Base-by-base conservation (phyloP, 2,113 vertebrate genomes). In the Pipa parva region DNA sequence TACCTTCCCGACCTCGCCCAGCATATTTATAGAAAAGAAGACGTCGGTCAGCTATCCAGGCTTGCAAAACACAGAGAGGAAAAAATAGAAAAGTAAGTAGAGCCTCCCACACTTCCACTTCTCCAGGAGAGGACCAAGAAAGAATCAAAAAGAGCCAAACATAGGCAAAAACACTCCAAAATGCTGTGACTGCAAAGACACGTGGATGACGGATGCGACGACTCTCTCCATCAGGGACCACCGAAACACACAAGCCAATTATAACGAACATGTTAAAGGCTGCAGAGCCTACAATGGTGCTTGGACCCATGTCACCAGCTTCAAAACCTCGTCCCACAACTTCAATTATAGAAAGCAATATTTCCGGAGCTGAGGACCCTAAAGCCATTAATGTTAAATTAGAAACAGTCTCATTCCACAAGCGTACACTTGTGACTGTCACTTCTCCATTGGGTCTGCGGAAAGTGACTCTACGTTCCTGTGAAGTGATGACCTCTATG, bases 241-340 rank as follows among this genome's bases (percentile, higher is more conserved):
- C 90, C 1, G 84, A 81, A 52, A 92, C 85, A 22, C 91, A 92
- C 63, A 92, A 71, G 15, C 89, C 91, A 1, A 92, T 91, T 66
- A 92, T 92, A 17, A 92, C 84, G 63, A 92, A 92, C 91, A 92
- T 92, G 81, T 92, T 92, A 75, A 92, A 92, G 0, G 91, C 91
- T 3, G 91, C 91, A 1, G 90, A 92, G 68, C 91, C 91, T 28
- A 92, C 89, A 1, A 92, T 92, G 63, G 91, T 92, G 79, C 87
- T 90, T 31, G 91, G 90, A 5, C 91, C 91, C 63, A 92, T 79
- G 67, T 90, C 6, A 2, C 91, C 91, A 0, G 89, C 84, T 25
- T 91, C 80, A 54, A 92, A 92, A 12, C 85, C 78, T 69, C 91
- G 88, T 11, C 91, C 91, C 0, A 90, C 73, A 21, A 92, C 90